A percentile compares a stretch with the other conserved stretches of the same genome.
Conservation (phyloP, 2,888 invertebrate species). For the Rhyacophila evoluta region DNA sequence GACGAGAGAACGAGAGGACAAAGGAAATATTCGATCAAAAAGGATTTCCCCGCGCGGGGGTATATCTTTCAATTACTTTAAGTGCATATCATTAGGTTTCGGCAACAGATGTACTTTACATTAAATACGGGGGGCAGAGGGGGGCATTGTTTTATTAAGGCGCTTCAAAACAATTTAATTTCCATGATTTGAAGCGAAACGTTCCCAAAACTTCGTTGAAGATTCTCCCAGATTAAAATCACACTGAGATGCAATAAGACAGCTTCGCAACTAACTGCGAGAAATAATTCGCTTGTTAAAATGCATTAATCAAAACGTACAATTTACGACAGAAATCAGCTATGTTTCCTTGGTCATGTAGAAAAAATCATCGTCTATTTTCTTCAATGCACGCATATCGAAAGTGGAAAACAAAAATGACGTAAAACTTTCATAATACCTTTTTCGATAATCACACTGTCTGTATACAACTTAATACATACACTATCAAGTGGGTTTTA, state of each 20-base stretch:
- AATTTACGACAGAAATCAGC: too few species aligned
- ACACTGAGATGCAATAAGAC: neutral
- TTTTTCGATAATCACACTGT: too few species aligned
- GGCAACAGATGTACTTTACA: constrained; percentile 18
- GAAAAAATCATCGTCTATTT: too few species aligned
- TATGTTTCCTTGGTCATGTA: too few species aligned
- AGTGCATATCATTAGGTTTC: constrained; percentile 31
- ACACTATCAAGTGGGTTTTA: too few species aligned
- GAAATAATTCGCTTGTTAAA: too few species aligned
- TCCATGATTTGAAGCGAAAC: constrained; percentile 22
- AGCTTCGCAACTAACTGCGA: neutral
- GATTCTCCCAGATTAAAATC: neutral
- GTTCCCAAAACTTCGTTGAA: neutral
- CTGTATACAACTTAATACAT: too few species aligned
- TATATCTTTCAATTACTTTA: constrained; percentile 30
- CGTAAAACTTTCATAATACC: too few species aligned
- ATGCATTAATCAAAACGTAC: too few species aligned
- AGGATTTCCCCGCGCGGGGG: constrained; percentile 2
- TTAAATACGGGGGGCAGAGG: neutral
- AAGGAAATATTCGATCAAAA: constrained; percentile 29
- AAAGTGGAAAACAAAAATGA: too few species aligned
- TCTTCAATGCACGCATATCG: too few species aligned
- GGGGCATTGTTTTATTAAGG: constrained; percentile 15
- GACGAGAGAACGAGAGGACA: neutral
- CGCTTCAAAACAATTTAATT: constrained; percentile 18